Percentiles rank a stretch among this genome's conserved stretches.
Evolutionary conservation across 2,888 invertebrate genomes (phyloP).

Genomic region (Ochropacha duplaris): DNA sequence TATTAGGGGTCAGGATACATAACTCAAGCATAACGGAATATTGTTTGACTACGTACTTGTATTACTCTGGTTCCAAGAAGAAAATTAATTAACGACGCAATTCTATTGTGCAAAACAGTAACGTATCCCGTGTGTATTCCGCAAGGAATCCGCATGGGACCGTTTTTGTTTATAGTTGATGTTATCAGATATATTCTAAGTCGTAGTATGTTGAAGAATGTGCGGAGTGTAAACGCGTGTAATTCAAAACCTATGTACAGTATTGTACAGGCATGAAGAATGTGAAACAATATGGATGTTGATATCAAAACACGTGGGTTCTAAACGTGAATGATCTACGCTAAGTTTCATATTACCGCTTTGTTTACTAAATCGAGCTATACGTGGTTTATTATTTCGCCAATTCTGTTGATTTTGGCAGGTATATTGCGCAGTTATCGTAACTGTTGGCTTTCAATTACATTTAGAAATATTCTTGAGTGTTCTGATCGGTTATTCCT

Average conservation of each 20-base stretch:
- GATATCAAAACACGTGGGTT: constrained; percentile 38
- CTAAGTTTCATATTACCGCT: constrained; percentile 8
- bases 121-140: constrained; percentile 33
- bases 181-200: constrained; percentile 27
- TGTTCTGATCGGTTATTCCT: constrained; percentile 19
- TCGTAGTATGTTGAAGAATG: constrained; percentile 36
- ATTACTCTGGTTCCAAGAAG: background rate
- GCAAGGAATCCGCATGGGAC: constrained; percentile 59
- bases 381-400: constrained; percentile 9
- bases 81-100: constrained; percentile 8
- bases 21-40: too few species aligned
- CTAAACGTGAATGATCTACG: constrained; percentile 36
- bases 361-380: constrained; percentile 15
- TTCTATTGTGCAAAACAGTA: background rate
- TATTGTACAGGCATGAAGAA: constrained; percentile 39
- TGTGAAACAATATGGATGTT: constrained; percentile 22
- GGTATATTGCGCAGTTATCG: background rate
- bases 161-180: constrained; percentile 40
- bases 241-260: constrained; percentile 50
- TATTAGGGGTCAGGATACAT: too few species aligned
- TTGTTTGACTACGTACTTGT: too few species aligned
- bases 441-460: constrained; percentile 27
- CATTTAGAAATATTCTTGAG: constrained; percentile 9
- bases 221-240: constrained; percentile 34
- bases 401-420: background rate